phyloP scores from a whole-genome alignment of 1,140 invertebrate species.

The Rhagoletis zephyria region DNA sequence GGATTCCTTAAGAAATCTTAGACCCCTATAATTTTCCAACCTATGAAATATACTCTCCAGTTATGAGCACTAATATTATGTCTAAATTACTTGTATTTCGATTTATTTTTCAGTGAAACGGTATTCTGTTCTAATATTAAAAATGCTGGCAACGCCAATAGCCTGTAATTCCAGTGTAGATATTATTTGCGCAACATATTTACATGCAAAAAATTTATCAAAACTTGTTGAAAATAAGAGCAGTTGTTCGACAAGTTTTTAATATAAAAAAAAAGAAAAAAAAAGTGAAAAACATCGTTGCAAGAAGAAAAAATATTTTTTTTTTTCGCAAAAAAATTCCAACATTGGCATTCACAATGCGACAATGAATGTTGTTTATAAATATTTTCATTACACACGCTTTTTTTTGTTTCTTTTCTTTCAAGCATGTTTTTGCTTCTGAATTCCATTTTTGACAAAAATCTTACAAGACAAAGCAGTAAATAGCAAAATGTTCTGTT shows the following conservation, averaged over 20 bases:
- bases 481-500: conserved; percentile 16
- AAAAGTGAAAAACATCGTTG: neutral
- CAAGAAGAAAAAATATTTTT: neutral
- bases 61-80: no score
- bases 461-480: conserved; percentile 45
- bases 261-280: neutral
- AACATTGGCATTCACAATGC: conserved; percentile 1
- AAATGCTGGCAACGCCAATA: no score
- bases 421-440: conserved; percentile 28
- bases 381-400: neutral
- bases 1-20: no score
- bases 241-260: neutral
- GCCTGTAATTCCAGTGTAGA: neutral
- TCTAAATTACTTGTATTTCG: no score
- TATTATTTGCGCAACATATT: neutral
- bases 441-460: conserved; percentile 44
- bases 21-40: no score
- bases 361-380: neutral
- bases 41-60: no score
- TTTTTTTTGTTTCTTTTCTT: neutral
- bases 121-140: no score
- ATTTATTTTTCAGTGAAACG: no score
- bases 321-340: neutral
- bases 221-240: conserved; percentile 21
- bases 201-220: neutral